Base-by-base conservation (phyloP, 2,888 invertebrate species). In the Chesias legatella region DNA sequence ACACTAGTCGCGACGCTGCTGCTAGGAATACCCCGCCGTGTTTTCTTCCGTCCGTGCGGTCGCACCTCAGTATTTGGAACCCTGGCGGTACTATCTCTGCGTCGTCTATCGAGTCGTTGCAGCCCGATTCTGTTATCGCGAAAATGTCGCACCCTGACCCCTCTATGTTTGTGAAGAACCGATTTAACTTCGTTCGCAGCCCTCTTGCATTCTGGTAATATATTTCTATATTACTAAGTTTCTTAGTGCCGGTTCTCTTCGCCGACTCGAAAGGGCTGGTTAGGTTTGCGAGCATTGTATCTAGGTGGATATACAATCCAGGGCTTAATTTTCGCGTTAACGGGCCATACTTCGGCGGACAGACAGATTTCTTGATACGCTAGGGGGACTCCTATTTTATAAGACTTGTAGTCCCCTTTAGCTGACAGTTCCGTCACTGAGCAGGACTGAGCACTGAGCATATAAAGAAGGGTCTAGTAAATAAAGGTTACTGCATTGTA, bases 401-500 rank as follows among this genome's bases (percentile, higher is more conserved):
- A 54, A 0, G 54, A 58, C 24, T 50, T 55, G 11, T 52, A 58
- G 25, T 44, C 29, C 1, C 51, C 54, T 22, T 27, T 48, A 1
- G 58, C 28, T 8, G 36, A 47, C 0, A 58, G 40, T 17, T 51
- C 53, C 10, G 52, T 48, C 0, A 56, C 47, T 3, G 39, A 48
- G 22, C 52, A 53, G 0, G 28, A n/a, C n/a, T n/a, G n/a, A n/a
- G n/a, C n/a, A n/a, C n/a, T n/a, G n/a, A n/a, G n/a, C n/a, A n/a
- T n/a, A n/a, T n/a, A n/a, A n/a, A n/a, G n/a, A n/a, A n/a, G n/a
- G n/a, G n/a, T n/a, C n/a, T n/a, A n/a, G n/a, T n/a, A n/a, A n/a
- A n/a, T n/a, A n/a, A n/a, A n/a, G n/a, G n/a, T n/a, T n/a, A n/a
- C n/a, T n/a, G n/a, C n/a, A n/a, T n/a, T n/a, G n/a, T n/a, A n/a